Percentiles rank a stretch among this genome's conserved stretches.
phyloP scores from a whole-genome alignment of 2,888 invertebrate genomes.

The Luffia ferchaultella region DNA sequence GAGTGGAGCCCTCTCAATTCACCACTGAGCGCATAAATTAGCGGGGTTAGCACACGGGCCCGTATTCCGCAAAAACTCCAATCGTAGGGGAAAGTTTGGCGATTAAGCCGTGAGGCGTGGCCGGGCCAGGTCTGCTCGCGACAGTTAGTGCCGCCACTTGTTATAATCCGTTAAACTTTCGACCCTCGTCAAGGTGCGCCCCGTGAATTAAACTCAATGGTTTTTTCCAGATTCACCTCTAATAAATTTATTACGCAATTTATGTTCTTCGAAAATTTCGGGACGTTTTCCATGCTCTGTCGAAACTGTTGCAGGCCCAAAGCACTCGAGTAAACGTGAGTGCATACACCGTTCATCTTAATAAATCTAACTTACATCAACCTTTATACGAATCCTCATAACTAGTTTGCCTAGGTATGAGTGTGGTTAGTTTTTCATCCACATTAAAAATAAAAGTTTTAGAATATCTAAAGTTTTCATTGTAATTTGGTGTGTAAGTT shows the following conservation, averaged over 20 bases:
- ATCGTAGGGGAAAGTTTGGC: conserved; percentile 61
- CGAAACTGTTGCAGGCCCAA: not conserved
- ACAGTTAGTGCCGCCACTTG: conserved; percentile 64
- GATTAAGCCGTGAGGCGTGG: conserved; percentile 63
- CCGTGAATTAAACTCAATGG: conserved; percentile 50
- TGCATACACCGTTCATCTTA: conserved; percentile 42
- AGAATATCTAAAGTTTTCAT: no score
- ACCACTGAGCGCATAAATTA: conserved; percentile 46
- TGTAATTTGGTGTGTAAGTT: no score
- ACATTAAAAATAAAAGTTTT: no score
- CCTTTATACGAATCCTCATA: conserved; percentile 37
- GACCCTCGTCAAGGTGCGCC: conserved; percentile 60
- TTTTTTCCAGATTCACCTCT: conserved; percentile 33
- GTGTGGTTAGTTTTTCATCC: conserved; percentile 21
- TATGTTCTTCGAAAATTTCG: not conserved
- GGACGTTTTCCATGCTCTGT: not conserved
- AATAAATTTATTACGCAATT: not conserved
- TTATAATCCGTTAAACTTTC: conserved; percentile 62
- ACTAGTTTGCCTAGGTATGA: conserved; percentile 39
- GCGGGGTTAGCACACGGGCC: conserved; percentile 33
- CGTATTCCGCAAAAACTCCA: conserved; percentile 56
- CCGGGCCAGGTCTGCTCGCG: conserved; percentile 54
- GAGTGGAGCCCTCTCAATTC: conserved; percentile 25
- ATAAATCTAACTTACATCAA: conserved; percentile 50
- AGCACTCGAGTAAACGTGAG: conserved; percentile 32